These are phyloP conservation scores for Enteromius mattozi DNA, from an alignment of 2,797 vertebrate species.

Conservation along the genomic window DNA sequence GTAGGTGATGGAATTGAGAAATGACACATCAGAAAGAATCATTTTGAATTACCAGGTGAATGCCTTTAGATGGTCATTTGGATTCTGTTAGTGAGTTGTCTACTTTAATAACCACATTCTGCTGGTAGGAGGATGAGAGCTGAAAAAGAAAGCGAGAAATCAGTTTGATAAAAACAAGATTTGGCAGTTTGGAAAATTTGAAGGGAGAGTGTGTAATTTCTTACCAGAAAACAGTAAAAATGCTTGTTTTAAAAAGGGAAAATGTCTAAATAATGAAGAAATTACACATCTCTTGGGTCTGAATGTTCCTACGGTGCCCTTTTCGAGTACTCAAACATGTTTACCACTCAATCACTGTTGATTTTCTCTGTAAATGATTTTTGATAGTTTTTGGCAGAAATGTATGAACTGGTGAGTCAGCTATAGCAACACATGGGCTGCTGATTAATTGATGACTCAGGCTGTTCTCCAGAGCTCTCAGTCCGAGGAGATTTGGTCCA, in stretches of 20 bases:
- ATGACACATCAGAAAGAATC: conserved; percentile 1
- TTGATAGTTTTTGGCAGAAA: conserved; percentile 5
- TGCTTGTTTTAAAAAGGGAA: neutral
- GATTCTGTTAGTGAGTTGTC: conserved; percentile 33
- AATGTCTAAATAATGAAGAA: neutral
- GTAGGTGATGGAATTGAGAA: neutral
- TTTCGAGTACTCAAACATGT: conserved; percentile 10
- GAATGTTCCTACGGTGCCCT: neutral
- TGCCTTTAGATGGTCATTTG: conserved; percentile 27
- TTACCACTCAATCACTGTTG: conserved; percentile 12
- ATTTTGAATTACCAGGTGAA: neutral
- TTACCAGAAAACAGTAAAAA: neutral
- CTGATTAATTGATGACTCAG: conserved; percentile 55
- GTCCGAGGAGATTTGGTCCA: conserved; percentile 39
- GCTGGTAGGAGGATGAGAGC: conserved; percentile 17
- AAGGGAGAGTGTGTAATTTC: neutral
- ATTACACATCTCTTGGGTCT: neutral
- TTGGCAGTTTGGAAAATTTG: conserved; percentile 28
- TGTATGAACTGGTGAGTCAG: conserved; percentile 50
- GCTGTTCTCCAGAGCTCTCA: conserved; percentile 20
- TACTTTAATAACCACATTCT: conserved; percentile 34
- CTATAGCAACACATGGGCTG: conserved; percentile 21
- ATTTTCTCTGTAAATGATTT: conserved; percentile 1
- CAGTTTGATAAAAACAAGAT: conserved; percentile 27
- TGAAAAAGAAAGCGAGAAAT: conserved; percentile 29